Conservation (phyloP, 1,140 invertebrate species). For the Drosophila auraria region DNA sequence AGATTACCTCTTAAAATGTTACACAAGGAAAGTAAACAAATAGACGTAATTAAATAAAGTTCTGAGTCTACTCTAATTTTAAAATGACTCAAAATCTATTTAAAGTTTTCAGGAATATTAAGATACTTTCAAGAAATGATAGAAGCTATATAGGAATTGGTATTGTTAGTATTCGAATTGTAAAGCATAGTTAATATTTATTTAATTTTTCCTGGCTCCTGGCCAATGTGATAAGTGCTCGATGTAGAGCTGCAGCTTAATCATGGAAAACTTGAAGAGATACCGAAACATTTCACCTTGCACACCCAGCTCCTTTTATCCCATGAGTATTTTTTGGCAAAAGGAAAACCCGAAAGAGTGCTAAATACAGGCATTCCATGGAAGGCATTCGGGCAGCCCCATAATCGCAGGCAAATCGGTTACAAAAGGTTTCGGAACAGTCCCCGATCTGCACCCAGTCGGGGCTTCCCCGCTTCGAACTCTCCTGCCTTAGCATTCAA, state of each 20-base stretch:
- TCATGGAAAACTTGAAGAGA: not conserved
- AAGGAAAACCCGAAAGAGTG: conserved; percentile 19
- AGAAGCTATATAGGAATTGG: no score
- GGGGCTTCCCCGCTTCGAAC: not conserved
- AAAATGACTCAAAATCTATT: no score
- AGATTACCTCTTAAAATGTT: not conserved
- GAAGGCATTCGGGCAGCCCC: conserved; percentile 11
- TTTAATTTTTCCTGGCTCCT: no score
- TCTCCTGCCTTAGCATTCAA: conserved; percentile 52
- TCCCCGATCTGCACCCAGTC: conserved; percentile 19
- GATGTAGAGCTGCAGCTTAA: not conserved
- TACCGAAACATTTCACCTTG: conserved; percentile 11
- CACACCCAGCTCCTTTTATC: not conserved
- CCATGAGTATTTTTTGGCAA: conserved; percentile 20
- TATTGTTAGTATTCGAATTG: no score
- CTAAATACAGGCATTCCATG: conserved; percentile 29
- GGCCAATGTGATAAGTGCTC: not conserved
- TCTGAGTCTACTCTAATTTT: no score
- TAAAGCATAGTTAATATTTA: no score
- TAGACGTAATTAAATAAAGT: no score
- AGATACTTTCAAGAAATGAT: no score
- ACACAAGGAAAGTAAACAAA: not conserved
- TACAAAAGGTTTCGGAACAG: conserved; percentile 37
- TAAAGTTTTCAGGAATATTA: no score
- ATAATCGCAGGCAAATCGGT: conserved; percentile 45